Conservation (phyloP, 2,797 vertebrate genomes). For the Dromococcyx pavoninus region DNA sequence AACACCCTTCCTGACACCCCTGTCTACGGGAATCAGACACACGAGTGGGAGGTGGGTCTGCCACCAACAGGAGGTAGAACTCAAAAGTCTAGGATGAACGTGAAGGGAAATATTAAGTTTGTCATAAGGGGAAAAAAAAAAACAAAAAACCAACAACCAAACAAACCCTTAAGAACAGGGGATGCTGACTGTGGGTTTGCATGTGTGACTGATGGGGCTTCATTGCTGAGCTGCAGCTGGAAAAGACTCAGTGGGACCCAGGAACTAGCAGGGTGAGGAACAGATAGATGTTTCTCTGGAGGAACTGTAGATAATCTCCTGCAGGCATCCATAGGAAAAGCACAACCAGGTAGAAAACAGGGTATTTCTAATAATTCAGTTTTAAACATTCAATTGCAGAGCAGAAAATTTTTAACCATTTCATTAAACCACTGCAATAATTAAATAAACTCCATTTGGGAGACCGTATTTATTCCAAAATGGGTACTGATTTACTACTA, state of each 20-base stretch:
- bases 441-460: not conserved
- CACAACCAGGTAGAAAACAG: not conserved
- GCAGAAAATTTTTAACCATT: not conserved
- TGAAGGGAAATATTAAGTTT: not conserved
- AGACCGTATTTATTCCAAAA: not conserved
- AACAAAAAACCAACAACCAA: not conserved
- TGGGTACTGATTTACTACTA: not conserved
- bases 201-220: fast-evolving
- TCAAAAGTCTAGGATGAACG: not conserved
- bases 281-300: not conserved
- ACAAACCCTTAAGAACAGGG: not conserved
- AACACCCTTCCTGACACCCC: not conserved
- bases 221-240: not conserved
- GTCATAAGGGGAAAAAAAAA: not conserved
- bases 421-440: not conserved
- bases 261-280: not conserved
- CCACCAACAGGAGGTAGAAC: not conserved
- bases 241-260: not conserved
- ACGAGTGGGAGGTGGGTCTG: not conserved
- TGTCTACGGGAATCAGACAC: not conserved
- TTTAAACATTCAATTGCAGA: not conserved
- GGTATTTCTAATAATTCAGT: not conserved
- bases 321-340: not conserved
- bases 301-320: not conserved
- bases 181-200: not conserved